phyloP scores from a whole-genome alignment of 2,113 vertebrate genomes.

The Heterotilapia buettikoferi region DNA sequence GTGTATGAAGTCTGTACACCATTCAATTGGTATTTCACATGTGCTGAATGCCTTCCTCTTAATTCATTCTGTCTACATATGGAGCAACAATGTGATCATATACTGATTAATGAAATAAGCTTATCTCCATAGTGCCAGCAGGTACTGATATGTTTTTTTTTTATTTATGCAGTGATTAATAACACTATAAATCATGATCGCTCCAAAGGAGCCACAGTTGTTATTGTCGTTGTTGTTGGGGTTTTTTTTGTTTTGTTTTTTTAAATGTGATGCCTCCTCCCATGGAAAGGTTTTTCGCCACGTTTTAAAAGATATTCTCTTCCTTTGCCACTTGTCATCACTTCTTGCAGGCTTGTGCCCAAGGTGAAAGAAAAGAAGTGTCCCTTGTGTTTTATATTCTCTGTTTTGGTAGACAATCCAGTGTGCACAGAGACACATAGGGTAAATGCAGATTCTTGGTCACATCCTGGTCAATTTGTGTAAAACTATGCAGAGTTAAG shows the following conservation, averaged over 20 bases:
- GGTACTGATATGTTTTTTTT: background rate
- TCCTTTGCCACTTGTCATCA: background rate
- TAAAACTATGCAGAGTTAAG: background rate
- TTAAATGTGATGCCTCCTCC: background rate
- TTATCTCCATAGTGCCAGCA: background rate
- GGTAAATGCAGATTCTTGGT: background rate
- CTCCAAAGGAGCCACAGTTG: background rate
- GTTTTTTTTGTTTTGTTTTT: fast-evolving
- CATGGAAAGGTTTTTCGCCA: background rate
- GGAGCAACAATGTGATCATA: background rate
- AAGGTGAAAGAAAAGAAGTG: background rate
- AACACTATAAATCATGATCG: background rate
- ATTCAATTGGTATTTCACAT: background rate
- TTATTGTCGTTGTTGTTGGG: background rate
- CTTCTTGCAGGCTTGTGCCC: background rate
- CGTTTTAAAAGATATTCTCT: background rate
- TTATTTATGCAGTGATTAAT: background rate
- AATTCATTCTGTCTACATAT: background rate
- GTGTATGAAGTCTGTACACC: background rate
- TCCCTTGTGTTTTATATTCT: background rate
- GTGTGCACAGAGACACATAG: background rate
- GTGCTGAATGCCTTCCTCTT: background rate
- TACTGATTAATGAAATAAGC: background rate
- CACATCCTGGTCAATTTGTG: background rate
- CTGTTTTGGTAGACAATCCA: background rate